phyloP scores from a whole-genome alignment of 2,888 invertebrate genomes.

The Athetis lepigone region DNA sequence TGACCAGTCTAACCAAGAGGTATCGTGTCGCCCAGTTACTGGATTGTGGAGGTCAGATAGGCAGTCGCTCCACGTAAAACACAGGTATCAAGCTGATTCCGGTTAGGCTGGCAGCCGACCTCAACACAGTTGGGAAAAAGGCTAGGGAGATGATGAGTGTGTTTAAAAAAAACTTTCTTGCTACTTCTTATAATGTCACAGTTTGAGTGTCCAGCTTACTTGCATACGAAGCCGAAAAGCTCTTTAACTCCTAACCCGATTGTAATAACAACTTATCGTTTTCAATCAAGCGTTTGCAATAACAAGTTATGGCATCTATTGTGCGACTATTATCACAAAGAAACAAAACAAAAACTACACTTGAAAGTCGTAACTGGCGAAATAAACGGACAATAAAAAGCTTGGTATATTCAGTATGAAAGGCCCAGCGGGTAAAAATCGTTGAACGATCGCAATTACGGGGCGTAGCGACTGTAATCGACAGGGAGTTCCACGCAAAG shows the following conservation, averaged over 20 bases:
- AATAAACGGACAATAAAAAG: constrained; percentile 36
- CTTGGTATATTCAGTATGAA: constrained; percentile 13
- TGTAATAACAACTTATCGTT: constrained; percentile 26
- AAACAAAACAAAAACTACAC: constrained; percentile 36
- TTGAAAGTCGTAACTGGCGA: constrained; percentile 38
- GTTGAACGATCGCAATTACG: constrained; percentile 8
- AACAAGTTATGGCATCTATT: constrained; percentile 28
- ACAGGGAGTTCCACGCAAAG: not conserved
- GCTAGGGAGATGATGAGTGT: no score
- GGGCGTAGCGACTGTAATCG: not conserved
- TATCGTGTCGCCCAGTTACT: no score
- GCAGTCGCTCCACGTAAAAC: no score
- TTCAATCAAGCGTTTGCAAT: constrained; percentile 35
- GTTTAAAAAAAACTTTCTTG: no score
- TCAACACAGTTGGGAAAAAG: no score
- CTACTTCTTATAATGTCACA: no score
- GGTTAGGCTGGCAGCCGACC: no score
- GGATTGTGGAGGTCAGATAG: no score
- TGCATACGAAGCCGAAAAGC: not conserved
- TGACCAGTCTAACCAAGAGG: no score
- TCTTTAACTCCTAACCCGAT: constrained; percentile 1
- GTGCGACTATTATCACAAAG: constrained; percentile 12
- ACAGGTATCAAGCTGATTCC: no score
- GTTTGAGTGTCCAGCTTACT: no score
- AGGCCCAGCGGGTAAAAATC: constrained; percentile 20